phyloP scores from a whole-genome alignment of 2,888 invertebrate species.

The Tetragonula carbonaria region DNA sequence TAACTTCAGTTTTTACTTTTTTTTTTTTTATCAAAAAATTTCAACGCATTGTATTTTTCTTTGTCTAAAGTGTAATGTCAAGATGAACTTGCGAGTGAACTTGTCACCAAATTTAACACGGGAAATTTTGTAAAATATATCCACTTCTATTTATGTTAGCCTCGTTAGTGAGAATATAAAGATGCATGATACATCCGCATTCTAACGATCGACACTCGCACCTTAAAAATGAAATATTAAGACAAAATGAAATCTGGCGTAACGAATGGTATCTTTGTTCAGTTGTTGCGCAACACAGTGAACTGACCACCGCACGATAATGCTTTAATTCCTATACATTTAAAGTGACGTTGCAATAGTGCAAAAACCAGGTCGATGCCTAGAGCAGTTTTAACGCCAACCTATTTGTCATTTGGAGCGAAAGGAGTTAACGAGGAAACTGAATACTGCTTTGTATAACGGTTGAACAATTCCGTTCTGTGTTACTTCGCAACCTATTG shows the following conservation, averaged over 20 bases:
- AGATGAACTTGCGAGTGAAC: too few species aligned
- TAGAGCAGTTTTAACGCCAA: conserved; percentile 40
- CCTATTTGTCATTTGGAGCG: conserved; percentile 40
- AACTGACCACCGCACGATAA: conserved; percentile 5
- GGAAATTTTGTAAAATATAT: too few species aligned
- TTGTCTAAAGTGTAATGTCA: too few species aligned
- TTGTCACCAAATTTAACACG: too few species aligned
- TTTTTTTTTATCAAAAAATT: too few species aligned
- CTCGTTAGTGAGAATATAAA: too few species aligned
- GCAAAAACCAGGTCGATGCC: conserved; percentile 37
- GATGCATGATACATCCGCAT: too few species aligned
- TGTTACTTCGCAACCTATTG: conserved; percentile 21
- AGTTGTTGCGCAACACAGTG: not conserved
- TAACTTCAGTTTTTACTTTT: too few species aligned
- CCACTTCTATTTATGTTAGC: too few species aligned
- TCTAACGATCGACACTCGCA: too few species aligned
- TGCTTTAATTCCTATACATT: conserved; percentile 21
- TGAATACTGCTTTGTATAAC: conserved; percentile 37
- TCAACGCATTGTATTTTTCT: too few species aligned
- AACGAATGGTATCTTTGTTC: not conserved
- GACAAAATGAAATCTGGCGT: not conserved
- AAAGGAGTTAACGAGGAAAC: conserved; percentile 39
- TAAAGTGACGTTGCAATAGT: conserved; percentile 25
- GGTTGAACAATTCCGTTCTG: conserved; percentile 26
- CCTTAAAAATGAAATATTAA: not conserved